Conservation (phyloP, 2,113 vertebrate species). For the Mobula birostris region DNA sequence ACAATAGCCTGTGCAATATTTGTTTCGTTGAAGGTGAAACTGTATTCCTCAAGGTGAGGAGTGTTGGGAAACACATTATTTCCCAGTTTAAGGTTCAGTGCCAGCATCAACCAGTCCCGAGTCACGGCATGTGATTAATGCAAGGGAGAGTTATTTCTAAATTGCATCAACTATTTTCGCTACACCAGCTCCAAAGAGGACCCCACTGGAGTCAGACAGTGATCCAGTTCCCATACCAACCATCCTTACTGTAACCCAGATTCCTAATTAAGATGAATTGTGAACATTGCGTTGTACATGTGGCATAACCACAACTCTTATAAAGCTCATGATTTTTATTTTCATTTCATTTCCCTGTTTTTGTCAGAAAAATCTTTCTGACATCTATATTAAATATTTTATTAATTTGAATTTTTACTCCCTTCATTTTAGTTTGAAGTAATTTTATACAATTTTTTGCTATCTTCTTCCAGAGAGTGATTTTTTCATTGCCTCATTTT, state of each 20-base stretch:
- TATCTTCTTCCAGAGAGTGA: background rate
- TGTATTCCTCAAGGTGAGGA: conserved; percentile 7
- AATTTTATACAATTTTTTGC: background rate
- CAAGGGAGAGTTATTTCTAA: background rate
- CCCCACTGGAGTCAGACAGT: background rate
- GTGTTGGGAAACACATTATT: background rate
- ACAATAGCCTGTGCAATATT: background rate
- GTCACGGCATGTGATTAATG: background rate
- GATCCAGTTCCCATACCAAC: background rate
- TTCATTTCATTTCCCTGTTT: background rate
- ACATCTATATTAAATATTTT: background rate
- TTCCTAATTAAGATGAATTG: background rate
- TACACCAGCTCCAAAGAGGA: background rate
- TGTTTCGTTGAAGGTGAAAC: background rate
- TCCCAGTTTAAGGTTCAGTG: background rate
- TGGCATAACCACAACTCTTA: background rate
- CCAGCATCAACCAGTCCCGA: background rate
- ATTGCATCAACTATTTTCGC: background rate
- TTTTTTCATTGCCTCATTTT: no score
- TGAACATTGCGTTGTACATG: background rate
- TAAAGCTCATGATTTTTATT: background rate
- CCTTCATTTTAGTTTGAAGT: background rate
- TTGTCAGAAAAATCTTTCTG: background rate
- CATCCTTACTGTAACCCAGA: background rate
- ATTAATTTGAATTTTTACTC: background rate